A percentile compares a stretch with the other conserved stretches of the same genome.
These are phyloP conservation scores for Cheilosia impressa DNA, from an alignment of 2,888 invertebrate genomes.

Conservation along the genomic window DNA sequence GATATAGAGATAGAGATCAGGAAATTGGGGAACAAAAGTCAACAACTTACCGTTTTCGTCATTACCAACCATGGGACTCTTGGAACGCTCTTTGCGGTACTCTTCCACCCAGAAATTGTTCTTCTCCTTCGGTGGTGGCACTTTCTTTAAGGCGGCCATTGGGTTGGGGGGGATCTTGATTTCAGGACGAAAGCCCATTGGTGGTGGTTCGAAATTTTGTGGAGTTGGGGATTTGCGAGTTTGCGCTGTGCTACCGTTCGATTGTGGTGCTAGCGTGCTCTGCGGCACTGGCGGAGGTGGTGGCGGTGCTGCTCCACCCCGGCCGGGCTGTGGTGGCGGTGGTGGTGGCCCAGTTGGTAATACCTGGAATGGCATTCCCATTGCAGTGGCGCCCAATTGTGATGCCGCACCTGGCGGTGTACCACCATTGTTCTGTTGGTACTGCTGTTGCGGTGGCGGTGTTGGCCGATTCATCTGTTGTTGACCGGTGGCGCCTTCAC, in stretches of 20 bases:
- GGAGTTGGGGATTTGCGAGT: conserved; percentile 84
- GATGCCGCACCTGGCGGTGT: conserved; percentile 84
- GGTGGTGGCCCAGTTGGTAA: conserved; percentile 84
- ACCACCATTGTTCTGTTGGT: conserved; percentile 80
- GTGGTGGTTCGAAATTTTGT: conserved; percentile 84
- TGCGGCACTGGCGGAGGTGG: conserved; percentile 82
- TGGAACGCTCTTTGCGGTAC: conserved; percentile 84
- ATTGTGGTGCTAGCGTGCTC: conserved; percentile 82
- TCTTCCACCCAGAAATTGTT: conserved; percentile 86
- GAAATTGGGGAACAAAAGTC: not conserved
- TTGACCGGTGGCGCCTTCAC: conserved; percentile 87
- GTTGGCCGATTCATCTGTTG: conserved; percentile 84
- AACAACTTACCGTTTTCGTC: conserved; percentile 68
- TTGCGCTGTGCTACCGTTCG: conserved; percentile 82
- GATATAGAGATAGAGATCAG: not conserved
- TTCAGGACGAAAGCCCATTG: conserved; percentile 87
- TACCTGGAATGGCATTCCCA: conserved; percentile 87
- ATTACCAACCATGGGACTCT: conserved; percentile 82
- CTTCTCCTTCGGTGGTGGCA: conserved; percentile 88
- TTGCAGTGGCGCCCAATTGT: conserved; percentile 85
- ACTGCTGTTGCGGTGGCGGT: conserved; percentile 81
- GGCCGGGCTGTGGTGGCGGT: conserved; percentile 78
- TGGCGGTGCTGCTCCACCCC: conserved; percentile 83
- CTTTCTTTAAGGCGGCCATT: conserved; percentile 88
- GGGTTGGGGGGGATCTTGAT: conserved; percentile 90